A percentile compares a stretch with the other conserved stretches of the same genome.
phyloP scores from a whole-genome alignment of 2,888 invertebrate species.

The Cerastoderma edule region DNA sequence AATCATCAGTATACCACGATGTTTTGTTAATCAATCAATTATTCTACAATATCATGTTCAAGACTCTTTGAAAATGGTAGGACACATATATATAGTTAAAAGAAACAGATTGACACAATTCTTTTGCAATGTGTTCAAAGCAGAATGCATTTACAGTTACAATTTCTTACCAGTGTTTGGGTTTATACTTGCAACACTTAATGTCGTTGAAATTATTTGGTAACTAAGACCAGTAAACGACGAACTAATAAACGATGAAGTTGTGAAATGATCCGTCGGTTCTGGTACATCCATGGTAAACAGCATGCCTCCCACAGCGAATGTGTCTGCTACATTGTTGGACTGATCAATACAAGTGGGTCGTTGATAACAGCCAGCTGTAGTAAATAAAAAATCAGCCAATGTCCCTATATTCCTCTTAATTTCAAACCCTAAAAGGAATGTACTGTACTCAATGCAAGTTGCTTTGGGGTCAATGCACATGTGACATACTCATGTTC shows the following conservation, averaged over 20 bases:
- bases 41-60: neutral
- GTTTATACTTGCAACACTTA: slow-evolving; percentile 22
- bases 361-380: slow-evolving; percentile 37
- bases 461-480: no score
- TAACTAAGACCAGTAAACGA: slow-evolving; percentile 30
- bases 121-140: neutral
- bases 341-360: slow-evolving; percentile 27
- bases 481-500: no score
- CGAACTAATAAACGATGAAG: slow-evolving; percentile 19
- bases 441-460: no score
- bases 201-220: neutral
- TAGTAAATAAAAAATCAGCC: neutral
- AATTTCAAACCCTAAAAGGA: no score
- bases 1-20: neutral
- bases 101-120: neutral
- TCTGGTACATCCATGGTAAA: slow-evolving; percentile 20
- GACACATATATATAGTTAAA: neutral
- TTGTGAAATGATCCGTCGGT: slow-evolving; percentile 25
- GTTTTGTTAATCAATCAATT: neutral
- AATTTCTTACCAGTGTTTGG: slow-evolving; percentile 22
- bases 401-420: no score
- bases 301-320: slow-evolving; percentile 26
- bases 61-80: neutral
- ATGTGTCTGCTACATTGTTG: slow-evolving; percentile 2
- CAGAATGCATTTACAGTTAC: neutral